Evolutionary conservation across 2,797 vertebrate species (phyloP).

Genomic region (Ctenopoma multispine): DNA sequence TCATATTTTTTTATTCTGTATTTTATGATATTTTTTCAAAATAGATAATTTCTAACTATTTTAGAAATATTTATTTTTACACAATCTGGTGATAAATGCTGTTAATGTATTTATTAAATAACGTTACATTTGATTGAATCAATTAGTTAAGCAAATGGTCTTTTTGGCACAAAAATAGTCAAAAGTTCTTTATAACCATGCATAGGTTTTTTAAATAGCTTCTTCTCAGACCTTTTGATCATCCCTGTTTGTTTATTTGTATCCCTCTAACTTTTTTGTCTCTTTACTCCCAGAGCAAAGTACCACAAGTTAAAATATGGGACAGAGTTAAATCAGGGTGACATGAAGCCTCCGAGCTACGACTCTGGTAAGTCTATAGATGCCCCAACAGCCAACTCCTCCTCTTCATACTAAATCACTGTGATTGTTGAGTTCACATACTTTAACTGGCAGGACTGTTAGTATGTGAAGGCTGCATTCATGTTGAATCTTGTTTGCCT

Average conservation of each 20-base stretch:
- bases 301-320: constrained; percentile 99
- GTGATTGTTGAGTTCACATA: constrained; percentile 62
- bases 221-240: constrained; percentile 28
- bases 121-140: no score
- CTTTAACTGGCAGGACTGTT: constrained; percentile 53
- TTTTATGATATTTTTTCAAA: no score
- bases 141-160: no score
- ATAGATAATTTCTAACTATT: no score
- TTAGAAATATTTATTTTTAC: not conserved
- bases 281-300: constrained; percentile 89
- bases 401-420: constrained; percentile 52
- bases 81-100: not conserved
- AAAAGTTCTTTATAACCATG: no score
- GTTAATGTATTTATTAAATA: no score
- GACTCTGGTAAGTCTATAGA: constrained; percentile 92
- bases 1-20: no score
- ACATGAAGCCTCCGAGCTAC: constrained; percentile 98
- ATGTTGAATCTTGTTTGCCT: constrained; percentile 72
- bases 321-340: constrained; percentile 97
- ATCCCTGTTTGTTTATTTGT: constrained; percentile 57
- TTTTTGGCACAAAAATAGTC: no score
- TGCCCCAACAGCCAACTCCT: constrained; percentile 11
- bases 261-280: not conserved
- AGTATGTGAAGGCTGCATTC: constrained; percentile 36
- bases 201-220: constrained; percentile 45